Conservation (phyloP, 2,888 invertebrate species). For the Germaria angustata region DNA sequence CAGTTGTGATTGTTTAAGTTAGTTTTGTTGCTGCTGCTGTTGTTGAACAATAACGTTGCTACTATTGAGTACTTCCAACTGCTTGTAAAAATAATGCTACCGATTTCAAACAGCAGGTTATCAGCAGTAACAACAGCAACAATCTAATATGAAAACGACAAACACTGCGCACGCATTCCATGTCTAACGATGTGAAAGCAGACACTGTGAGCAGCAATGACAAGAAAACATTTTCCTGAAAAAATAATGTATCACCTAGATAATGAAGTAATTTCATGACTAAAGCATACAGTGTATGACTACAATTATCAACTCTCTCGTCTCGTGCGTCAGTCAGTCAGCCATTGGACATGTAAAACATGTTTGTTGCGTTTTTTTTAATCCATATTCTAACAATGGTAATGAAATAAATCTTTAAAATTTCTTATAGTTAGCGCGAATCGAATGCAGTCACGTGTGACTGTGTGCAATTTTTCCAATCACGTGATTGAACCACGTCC, state of each 20-base stretch:
- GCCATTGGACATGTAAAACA: neutral
- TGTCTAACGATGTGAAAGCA: conserved; percentile 23
- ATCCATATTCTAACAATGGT: too few species aligned
- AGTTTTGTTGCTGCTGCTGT: conserved; percentile 18
- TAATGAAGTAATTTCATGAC: conserved; percentile 21
- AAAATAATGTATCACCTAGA: neutral
- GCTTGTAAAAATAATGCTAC: conserved; percentile 51
- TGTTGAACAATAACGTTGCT: conserved; percentile 51
- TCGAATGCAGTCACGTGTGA: too few species aligned
- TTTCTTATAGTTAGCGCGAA: too few species aligned
- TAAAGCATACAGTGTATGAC: neutral
- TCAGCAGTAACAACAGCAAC: conserved; percentile 30
- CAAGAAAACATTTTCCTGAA: neutral
- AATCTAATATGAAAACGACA: neutral
- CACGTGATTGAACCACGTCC: too few species aligned
- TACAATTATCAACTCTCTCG: neutral
- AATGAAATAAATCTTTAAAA: too few species aligned
- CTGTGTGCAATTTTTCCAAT: too few species aligned
- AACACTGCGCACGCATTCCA: conserved; percentile 55
- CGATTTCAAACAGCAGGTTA: conserved; percentile 57
- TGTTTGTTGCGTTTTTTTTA: too few species aligned
- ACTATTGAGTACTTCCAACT: conserved; percentile 51
- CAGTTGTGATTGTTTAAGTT: conserved; percentile 19
- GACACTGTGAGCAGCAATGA: conserved; percentile 18
- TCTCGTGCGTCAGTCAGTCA: neutral